phyloP scores from a whole-genome alignment of 2,888 invertebrate genomes.

The Cyaniris semiargus region DNA sequence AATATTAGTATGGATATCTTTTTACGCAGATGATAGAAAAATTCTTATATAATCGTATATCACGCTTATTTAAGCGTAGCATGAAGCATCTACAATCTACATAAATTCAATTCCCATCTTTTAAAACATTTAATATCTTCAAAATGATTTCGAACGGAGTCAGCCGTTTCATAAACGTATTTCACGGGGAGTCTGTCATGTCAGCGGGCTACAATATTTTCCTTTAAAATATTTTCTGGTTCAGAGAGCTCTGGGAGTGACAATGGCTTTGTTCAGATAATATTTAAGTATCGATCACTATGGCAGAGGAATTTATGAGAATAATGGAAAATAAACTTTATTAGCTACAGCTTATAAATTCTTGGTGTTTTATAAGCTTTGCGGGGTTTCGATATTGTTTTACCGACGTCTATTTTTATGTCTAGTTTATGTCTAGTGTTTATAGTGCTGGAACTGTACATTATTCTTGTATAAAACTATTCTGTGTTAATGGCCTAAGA shows the following conservation, averaged over 20 bases:
- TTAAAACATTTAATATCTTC: background rate
- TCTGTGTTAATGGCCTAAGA: too few relatives aligned
- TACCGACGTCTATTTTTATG: too few relatives aligned
- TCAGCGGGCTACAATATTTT: background rate
- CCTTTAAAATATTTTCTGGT: conserved; percentile 7
- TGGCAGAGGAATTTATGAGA: background rate
- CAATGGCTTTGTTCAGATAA: background rate
- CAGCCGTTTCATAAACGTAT: background rate
- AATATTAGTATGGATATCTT: too few relatives aligned
- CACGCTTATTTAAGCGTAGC: too few relatives aligned
- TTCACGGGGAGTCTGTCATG: background rate
- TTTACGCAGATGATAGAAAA: too few relatives aligned
- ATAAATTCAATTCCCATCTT: background rate
- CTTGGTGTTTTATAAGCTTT: background rate
- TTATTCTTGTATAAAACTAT: too few relatives aligned
- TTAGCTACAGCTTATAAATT: background rate
- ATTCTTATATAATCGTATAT: background rate
- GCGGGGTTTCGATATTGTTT: too few relatives aligned
- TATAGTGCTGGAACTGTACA: too few relatives aligned
- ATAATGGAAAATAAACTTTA: conserved; percentile 1
- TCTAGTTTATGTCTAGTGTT: too few relatives aligned
- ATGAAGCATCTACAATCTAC: background rate
- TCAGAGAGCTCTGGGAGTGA: background rate
- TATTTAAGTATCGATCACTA: background rate
- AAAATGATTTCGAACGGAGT: background rate